Evolutionary conservation across 1,140 invertebrate species (phyloP), one percentile per base, ranked within the genome.

Genomic region (Nasonia vitripennis): DNA sequence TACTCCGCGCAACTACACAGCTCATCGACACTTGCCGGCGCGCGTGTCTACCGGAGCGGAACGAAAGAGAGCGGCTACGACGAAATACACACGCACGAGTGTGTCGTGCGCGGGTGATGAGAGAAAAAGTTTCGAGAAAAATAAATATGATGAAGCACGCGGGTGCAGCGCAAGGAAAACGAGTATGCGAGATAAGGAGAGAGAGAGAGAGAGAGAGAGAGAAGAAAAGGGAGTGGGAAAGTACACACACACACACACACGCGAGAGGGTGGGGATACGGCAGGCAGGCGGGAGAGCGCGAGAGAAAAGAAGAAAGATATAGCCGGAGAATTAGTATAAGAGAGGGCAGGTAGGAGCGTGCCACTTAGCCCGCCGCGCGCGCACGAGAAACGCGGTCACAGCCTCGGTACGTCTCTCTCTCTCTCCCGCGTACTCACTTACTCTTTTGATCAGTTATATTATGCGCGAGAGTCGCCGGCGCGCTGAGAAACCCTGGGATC

Each of bases 321-420:
- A 45, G 78, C 17, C 55, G 45, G 41, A 55, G 68, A 86, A 78
- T 83, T 68, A 80, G 84, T 78, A 41, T 7, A 67, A 88, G 89
- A 89, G 88, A 89, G 89, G 91, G 90, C 89, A 91, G 88, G 90
- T 91, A 93, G 92, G 89, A 92, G 91, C 92, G 93, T 93, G 91
- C 92, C 92, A 93, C 92, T 93, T 92, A 90, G 88, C 89, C 89
- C 88, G 41, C 41, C 4, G 4, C 41, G 88, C 89, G 88, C 41
- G 41, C 41, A 88, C 89, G 88, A 90, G 90, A 93, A 93, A 93
- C 92, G 92, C 93, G 93, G 93, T 93, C 93, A 92, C 90, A 93
- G 92, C 92, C 92, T 92, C 92, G 93, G 55, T n/a, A 62, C 23
- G 67, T 71, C 31, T 34, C 12, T 27, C 68, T 71, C 48, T 77